Base-by-base conservation (phyloP, 2,797 vertebrate species). In the Tadarida brasiliensis region DNA sequence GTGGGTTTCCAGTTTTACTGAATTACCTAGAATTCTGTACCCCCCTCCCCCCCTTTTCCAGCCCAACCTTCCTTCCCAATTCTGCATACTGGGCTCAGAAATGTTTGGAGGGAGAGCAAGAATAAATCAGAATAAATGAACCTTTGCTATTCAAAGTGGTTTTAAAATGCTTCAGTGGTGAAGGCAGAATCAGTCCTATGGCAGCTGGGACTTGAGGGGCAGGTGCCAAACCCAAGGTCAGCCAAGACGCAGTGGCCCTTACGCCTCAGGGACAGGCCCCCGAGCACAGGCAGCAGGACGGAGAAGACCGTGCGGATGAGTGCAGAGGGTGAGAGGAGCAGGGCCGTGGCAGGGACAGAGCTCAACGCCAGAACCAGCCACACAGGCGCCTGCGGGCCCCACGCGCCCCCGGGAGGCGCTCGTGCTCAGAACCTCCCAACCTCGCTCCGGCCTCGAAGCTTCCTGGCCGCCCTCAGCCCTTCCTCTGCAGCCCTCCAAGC, bases 1-100 rank as follows among this genome's bases (percentile, higher is more conserved):
- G 76, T 63, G 77, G 85, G 77, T 56, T 39, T 78, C 44, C 20
- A 24, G 63, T 94, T 85, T 94, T 85, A 71, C 0, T 83, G 92
- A 96, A 65, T 59, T 93, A 95, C 81, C 92, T 96, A 82, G 90
- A 92, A 95, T 82, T 76, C 67, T 44, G n/a, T 44, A 28, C 33
- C 90, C 87, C 91, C 54, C 61, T 54, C 39, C 56, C 30, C 51
- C 47, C 59, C 30, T 30, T 67, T 59, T 59, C 54, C 33, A 67
- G 33, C 11, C 26, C 61, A 76, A 59, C 51, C 49, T 74, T 57
- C 87, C 82, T 86, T 84, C 59, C 51, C 82, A 39, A 56, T 56
- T 44, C 39, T 92, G 86, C 95, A 30, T 67, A 83, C 90, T 8
- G 30, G 87, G 82, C 51, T 47, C 80, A 61, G 61, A 82, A 47